Evolutionary conservation across 2,888 invertebrate genomes (phyloP).

Genomic region (Dysmachus trigonus): DNA sequence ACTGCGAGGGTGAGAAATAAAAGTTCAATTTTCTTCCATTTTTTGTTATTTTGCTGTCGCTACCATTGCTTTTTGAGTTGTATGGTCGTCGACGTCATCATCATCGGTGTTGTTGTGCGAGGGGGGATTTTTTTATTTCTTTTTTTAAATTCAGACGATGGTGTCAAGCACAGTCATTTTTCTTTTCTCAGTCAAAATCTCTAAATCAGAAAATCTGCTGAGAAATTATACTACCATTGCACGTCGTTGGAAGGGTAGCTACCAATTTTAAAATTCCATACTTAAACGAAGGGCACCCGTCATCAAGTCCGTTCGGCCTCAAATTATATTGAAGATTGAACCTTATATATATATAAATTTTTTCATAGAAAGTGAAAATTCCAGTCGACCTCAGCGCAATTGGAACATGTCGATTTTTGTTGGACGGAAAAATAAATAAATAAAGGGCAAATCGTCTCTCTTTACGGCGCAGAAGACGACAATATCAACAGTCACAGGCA

Average conservation of each 20-base stretch:
- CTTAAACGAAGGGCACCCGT: not conserved
- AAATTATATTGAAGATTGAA: not conserved
- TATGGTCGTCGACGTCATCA: not conserved
- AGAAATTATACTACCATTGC: not conserved
- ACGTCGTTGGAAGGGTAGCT: not conserved
- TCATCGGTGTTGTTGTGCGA: not conserved
- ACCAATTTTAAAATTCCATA: not conserved
- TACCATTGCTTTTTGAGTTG: not conserved
- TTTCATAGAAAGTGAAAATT: not conserved
- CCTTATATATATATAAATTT: too few relatives aligned
- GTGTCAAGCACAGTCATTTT: not conserved
- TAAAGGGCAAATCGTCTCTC: not conserved
- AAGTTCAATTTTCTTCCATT: not conserved
- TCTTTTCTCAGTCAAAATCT: not conserved
- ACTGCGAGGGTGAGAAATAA: not conserved
- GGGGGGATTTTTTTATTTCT: too few relatives aligned
- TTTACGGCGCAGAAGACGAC: not conserved
- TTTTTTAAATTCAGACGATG: not conserved
- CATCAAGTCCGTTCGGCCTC: not conserved
- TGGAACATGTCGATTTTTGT: not conserved
- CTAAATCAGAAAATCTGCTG: not conserved
- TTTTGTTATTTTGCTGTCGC: not conserved
- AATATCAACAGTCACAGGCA: not conserved
- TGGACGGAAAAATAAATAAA: not conserved
- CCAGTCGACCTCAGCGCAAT: not conserved